A percentile compares a stretch with the other conserved stretches of the same genome.
These are phyloP conservation scores for Hydrocynus forskahlii DNA, from an alignment of 2,797 vertebrate genomes.

Conservation along the genomic window DNA sequence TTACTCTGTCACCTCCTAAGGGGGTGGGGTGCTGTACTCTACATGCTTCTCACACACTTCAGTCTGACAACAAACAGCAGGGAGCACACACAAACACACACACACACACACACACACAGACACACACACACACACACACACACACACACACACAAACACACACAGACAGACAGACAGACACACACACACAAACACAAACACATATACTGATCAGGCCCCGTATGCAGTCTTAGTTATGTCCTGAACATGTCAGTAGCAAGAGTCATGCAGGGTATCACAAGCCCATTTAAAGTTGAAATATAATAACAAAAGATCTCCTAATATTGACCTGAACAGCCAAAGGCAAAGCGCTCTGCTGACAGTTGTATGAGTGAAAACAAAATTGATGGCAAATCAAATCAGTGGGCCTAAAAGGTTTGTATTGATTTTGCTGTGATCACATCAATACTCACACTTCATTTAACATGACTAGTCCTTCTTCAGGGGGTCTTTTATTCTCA, in stretches of 20 bases:
- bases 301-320: neutral
- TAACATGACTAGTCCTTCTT: conserved; percentile 32
- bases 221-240: conserved; percentile 22
- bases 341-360: conserved; percentile 25
- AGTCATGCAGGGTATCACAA: conserved; percentile 38
- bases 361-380: conserved; percentile 27
- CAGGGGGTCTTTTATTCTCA: conserved; percentile 56
- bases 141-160: neutral
- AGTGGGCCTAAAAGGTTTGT: conserved; percentile 22
- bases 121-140: neutral
- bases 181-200: conserved; percentile 44
- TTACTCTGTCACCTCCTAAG: conserved; percentile 69
- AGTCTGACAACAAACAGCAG: conserved; percentile 66
- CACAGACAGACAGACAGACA: conserved; percentile 43
- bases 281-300: conserved; percentile 19
- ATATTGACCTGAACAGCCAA: conserved; percentile 14
- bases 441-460: conserved; percentile 48
- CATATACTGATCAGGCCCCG: neutral
- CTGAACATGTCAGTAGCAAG: conserved; percentile 30
- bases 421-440: conserved; percentile 52
- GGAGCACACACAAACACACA: conserved; percentile 57
- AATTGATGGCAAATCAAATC: conserved; percentile 43
- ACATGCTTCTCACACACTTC: conserved; percentile 73
- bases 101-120: conserved; percentile 58
- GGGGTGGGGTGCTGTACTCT: conserved; percentile 73